These are phyloP conservation scores for Lochmaea crataegi DNA, from an alignment of 2,888 invertebrate genomes.

Conservation along the genomic window DNA sequence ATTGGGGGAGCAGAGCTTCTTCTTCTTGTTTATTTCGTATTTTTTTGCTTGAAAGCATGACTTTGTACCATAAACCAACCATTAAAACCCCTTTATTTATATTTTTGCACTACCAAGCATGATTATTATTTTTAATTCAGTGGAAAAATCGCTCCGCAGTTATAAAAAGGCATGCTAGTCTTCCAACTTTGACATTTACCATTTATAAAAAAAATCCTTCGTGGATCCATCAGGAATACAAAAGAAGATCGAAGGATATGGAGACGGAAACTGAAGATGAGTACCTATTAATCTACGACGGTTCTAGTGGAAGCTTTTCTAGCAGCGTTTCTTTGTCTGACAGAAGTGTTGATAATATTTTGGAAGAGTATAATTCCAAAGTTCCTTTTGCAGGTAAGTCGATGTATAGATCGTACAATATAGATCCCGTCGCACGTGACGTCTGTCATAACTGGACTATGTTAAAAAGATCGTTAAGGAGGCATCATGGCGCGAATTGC, in stretches of 20 bases:
- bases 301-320: slow-evolving; percentile 79
- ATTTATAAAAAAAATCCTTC: slow-evolving; percentile 44
- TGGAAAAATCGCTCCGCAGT: slow-evolving; percentile 26
- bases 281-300: slow-evolving; percentile 68
- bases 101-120: slow-evolving; percentile 35
- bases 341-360: slow-evolving; percentile 83
- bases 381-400: slow-evolving; percentile 86
- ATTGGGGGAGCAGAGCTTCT: too few species aligned
- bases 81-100: neutral
- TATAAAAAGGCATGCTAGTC: slow-evolving; percentile 44
- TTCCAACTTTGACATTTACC: slow-evolving; percentile 38
- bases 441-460: too few species aligned
- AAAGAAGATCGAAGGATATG: slow-evolving; percentile 85
- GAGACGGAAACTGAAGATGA: slow-evolving; percentile 81
- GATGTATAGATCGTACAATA: too few species aligned
- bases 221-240: slow-evolving; percentile 76
- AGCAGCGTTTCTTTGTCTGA: slow-evolving; percentile 79
- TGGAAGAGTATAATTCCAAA: slow-evolving; percentile 87
- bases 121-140: slow-evolving; percentile 39
- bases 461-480: too few species aligned
- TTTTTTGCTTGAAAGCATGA: slow-evolving; percentile 1
- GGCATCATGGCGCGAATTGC: too few species aligned
- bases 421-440: too few species aligned
- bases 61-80: neutral
- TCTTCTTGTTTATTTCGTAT: too few species aligned